Conservation (phyloP, 2,113 vertebrate genomes). For the Struthidea cinerea region DNA sequence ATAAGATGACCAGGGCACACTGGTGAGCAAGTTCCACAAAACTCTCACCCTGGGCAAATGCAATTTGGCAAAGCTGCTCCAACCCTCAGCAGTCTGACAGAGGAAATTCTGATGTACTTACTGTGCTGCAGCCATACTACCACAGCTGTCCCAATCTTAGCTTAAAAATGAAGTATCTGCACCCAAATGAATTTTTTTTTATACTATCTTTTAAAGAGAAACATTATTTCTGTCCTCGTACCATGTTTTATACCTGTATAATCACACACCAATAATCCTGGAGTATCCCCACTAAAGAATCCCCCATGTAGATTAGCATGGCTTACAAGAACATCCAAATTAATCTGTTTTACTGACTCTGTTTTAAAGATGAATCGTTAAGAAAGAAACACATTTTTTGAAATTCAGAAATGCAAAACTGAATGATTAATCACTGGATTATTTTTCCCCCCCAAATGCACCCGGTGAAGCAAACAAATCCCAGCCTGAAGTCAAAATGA, state of each 20-base stretch:
- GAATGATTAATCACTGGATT: not conserved
- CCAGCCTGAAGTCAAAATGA: not conserved
- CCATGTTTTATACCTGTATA: not conserved
- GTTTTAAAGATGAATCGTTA: not conserved
- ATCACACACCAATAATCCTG: not conserved
- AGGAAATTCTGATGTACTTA: not conserved
- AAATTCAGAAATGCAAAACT: not conserved
- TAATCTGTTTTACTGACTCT: not conserved
- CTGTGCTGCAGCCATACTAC: not conserved
- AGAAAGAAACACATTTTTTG: not conserved
- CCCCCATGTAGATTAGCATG: not conserved
- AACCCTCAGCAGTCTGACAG: not conserved
- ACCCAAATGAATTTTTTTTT: not conserved
- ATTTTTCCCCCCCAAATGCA: not conserved
- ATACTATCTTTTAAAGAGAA: not conserved
- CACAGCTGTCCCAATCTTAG: not conserved
- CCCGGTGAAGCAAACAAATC: not conserved
- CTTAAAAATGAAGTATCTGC: not conserved
- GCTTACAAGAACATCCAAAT: not conserved
- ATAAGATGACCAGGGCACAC: not conserved
- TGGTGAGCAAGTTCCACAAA: not conserved
- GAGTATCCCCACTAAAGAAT: not conserved
- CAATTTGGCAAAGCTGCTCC: not conserved
- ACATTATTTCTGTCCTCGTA: not conserved
- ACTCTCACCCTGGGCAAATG: not conserved